phyloP scores from a whole-genome alignment of 2,888 invertebrate species.

The Agrochola macilenta region DNA sequence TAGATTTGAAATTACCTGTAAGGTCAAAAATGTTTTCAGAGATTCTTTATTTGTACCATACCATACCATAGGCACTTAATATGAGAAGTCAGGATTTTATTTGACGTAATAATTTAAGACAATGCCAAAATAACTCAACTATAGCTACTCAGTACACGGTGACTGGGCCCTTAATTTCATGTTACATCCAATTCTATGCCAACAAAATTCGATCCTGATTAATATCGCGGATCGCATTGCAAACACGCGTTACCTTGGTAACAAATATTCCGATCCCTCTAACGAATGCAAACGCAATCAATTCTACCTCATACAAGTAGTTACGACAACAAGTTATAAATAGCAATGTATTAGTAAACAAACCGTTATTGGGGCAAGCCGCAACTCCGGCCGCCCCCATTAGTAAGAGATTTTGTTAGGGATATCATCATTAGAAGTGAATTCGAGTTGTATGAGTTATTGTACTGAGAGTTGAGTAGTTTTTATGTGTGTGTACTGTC shows the following conservation, averaged over 20 bases:
- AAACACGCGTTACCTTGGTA: constrained; percentile 18
- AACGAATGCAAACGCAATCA: constrained; percentile 36
- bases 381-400: constrained; percentile 50
- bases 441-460: constrained; percentile 17
- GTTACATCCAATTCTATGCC: neutral
- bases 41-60: neutral
- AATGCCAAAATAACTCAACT: too few relatives aligned
- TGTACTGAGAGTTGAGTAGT: neutral
- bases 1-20: too few relatives aligned
- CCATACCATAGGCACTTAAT: too few relatives aligned
- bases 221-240: neutral
- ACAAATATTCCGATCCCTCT: neutral
- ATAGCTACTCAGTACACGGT: neutral
- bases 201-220: constrained; percentile 11
- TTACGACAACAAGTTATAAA: constrained; percentile 63
- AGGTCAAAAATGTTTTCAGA: neutral
- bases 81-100: too few relatives aligned
- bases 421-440: constrained; percentile 56
- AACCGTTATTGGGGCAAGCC: constrained; percentile 64
- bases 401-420: constrained; percentile 53
- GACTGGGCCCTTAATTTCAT: neutral
- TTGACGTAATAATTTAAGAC: too few relatives aligned
- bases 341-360: constrained; percentile 69
- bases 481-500: neutral
- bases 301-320: constrained; percentile 42